Evolutionary conservation across 2,888 invertebrate genomes (phyloP), one percentile per base, ranked within the genome.

Genomic region (Rhamphomyia laevipes): DNA sequence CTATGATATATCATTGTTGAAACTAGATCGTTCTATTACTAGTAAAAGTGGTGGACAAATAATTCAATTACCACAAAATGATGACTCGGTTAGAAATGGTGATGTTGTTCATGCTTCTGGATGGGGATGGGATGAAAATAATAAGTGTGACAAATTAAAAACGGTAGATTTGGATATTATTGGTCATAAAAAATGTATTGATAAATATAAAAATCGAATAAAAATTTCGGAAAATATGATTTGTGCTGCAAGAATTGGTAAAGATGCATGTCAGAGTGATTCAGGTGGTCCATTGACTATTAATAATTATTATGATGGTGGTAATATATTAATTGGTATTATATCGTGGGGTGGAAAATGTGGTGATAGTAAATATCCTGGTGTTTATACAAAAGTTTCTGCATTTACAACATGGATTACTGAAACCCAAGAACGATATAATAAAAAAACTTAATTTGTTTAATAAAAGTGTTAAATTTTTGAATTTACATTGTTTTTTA

Each of bases 381-480:
- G 86, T 2, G 85, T 86, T 9, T 86, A 86, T 64, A 74, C 81
- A 0, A 69, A 85, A 48, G 83, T 84, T 17, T 37, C 49, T 2
- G 13, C 12, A n/a, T 46, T 43, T 21, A 33, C 42, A 2, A 23
- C 23, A 12, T 49, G 49, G 43, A 47, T 49, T 40, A 27, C 16
- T 12, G 27, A 47, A 5, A 35, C n/a, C 4, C 23, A 27, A 27
- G 9, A 27, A 27, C 4, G 9, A 9, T 6, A 27, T 27, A 27
- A 7, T 27, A 27, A 9, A 9, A 7, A 4, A 27, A 7, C n/a
- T n/a, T n/a, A n/a, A n/a, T n/a, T n/a, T n/a, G n/a, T n/a, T n/a
- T n/a, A n/a, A n/a, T n/a, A n/a, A n/a, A n/a, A n/a, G n/a, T n/a
- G n/a, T n/a, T n/a, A n/a, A n/a, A n/a, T n/a, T n/a, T n/a, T n/a